Evolutionary conservation across 2,888 invertebrate genomes (phyloP).

Genomic region (Leptothorax acervorum): DNA sequence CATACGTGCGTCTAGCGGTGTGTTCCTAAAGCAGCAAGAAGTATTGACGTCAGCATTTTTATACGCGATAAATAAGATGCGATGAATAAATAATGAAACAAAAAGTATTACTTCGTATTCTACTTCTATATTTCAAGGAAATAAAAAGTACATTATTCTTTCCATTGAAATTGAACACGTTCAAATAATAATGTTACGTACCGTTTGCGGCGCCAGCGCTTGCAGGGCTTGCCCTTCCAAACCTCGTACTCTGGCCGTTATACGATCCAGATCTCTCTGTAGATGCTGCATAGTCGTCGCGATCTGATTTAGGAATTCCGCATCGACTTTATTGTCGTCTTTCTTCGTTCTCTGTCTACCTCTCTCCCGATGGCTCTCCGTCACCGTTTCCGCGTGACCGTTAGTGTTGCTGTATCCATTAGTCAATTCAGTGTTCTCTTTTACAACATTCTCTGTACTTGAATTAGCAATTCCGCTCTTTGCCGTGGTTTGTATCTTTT

Average conservation of each 20-base stretch:
- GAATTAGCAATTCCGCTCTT: constrained; percentile 63
- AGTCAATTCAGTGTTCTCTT: constrained; percentile 72
- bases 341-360: constrained; percentile 78
- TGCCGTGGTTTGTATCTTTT: constrained; percentile 70
- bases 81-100: not conserved
- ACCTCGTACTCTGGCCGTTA: constrained; percentile 85
- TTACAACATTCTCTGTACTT: constrained; percentile 44
- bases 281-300: constrained; percentile 86
- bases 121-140: not conserved
- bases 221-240: constrained; percentile 84
- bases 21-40: constrained; percentile 72
- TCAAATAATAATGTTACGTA: constrained; percentile 56
- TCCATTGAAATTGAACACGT: not conserved
- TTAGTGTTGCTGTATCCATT: constrained; percentile 76
- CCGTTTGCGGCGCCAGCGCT: constrained; percentile 76
- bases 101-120: constrained; percentile 13
- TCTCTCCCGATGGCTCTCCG: constrained; percentile 72
- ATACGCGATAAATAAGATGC: not conserved
- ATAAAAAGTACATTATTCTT: not conserved
- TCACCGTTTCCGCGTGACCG: constrained; percentile 71
- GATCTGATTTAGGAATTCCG: constrained; percentile 86
- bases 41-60: not conserved
- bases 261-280: constrained; percentile 86
- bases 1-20: constrained; percentile 64
- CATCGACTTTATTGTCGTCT: constrained; percentile 75